Evolutionary conservation across 2,888 invertebrate species (phyloP), one percentile per base, ranked within the genome.

Genomic region (Parnassius orleans): DNA sequence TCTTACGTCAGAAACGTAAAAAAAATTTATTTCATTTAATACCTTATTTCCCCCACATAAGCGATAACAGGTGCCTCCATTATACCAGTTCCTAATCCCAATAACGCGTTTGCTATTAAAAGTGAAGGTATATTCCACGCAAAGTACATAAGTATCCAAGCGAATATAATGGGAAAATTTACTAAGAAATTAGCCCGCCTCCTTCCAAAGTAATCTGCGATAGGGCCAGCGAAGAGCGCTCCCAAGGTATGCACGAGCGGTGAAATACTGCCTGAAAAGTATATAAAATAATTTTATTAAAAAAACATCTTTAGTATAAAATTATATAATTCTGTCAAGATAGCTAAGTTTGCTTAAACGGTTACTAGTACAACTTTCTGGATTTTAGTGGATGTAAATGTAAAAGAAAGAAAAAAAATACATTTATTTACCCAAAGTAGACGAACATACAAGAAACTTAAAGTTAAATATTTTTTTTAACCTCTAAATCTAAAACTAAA

Each of bases 61-160:
- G 93, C 90, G 60, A 92, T 86, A 53, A 93, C 90, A 0, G 93
- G 93, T 0, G 93, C 93, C 70, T 93, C 93, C 93, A 93, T 93
- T 0, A 33, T 33, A 33, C 93, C 93, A 10, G 92, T 89, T 0
- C 93, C 93, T 1, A 93, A 67, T 0, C 93, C 93, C 48, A 93
- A 77, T 10, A 93, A 72, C 2, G 87, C 87, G 51, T 87, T 92
- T 0, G 92, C 92, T 3, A 86, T 72, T 72, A 92, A 93, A 24
- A 93, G 77, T 1, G 82, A 76, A 1, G 87, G 80, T 1, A 91
- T 69, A 52, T 92, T 85, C 75, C 83, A 85, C 0, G 92, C 83
- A 64, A 83, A 88, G 75, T 92, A 89, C 75, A 93, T 83, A 14
- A 93, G 77, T 50, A 90, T 77, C 93, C 93, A 93, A 0, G 92